Evolutionary conservation across 2,888 invertebrate species (phyloP).

Genomic region (Ametastegia equiseti): DNA sequence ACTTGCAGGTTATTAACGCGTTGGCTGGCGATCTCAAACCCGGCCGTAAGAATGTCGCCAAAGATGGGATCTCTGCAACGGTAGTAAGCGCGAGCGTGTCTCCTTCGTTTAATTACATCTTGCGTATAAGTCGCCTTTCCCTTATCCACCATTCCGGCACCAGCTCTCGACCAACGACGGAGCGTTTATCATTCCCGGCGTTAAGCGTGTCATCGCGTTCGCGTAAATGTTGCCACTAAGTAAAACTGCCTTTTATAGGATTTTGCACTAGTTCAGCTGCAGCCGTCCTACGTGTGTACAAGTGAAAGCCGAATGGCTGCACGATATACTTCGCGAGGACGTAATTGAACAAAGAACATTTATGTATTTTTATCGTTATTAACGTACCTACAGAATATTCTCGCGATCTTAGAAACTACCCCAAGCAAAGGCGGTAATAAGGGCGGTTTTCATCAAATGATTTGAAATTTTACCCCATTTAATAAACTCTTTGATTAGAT

Average conservation of each 20-base stretch:
- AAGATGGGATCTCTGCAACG: conserved; percentile 43
- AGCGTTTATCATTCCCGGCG: conserved; percentile 40
- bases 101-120: conserved; percentile 46
- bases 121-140: conserved; percentile 24
- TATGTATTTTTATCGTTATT: too few relatives aligned
- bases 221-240: conserved; percentile 41
- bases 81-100: conserved; percentile 36
- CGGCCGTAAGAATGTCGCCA: conserved; percentile 35
- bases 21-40: conserved; percentile 14
- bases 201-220: conserved; percentile 44
- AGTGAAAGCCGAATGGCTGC: conserved; percentile 11
- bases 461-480: too few relatives aligned
- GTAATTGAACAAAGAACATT: conserved; percentile 15
- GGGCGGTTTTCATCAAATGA: too few relatives aligned
- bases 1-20: conserved; percentile 40
- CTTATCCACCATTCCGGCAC: not conserved
- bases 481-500: too few relatives aligned
- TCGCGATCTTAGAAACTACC: too few relatives aligned
- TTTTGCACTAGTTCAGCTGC: conserved; percentile 5
- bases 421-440: too few relatives aligned
- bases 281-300: not conserved
- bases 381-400: too few relatives aligned
- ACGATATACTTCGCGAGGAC: not conserved
- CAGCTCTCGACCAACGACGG: conserved; percentile 12
- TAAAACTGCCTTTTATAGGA: conserved; percentile 27